Evolutionary conservation across 1,140 invertebrate genomes (phyloP).

Genomic region (Atta cephalotes): DNA sequence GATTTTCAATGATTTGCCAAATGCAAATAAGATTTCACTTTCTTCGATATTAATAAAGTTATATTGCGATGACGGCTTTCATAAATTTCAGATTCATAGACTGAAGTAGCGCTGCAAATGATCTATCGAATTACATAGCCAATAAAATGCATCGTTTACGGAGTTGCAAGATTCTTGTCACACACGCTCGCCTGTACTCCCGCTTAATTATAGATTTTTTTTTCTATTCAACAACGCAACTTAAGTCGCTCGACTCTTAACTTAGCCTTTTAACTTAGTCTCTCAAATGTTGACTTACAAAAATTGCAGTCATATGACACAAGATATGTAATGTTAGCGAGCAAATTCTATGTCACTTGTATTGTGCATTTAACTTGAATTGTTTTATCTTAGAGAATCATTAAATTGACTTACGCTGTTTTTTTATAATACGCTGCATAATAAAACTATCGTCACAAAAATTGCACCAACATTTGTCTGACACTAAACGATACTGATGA

Average conservation of each 20-base stretch:
- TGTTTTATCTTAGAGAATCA: not conserved
- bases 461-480: not conserved
- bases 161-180: conserved; percentile 34
- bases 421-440: not conserved
- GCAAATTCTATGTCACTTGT: conserved; percentile 3
- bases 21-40: conserved; percentile 43
- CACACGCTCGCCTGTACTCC: conserved; percentile 15
- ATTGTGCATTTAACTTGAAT: not conserved
- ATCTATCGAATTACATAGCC: conserved; percentile 34
- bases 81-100: conserved; percentile 42
- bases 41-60: conserved; percentile 11
- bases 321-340: not conserved
- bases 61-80: conserved; percentile 23
- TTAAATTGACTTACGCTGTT: conserved; percentile 1
- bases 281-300: conserved; percentile 26
- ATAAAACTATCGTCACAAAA: not conserved
- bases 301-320: conserved; percentile 30
- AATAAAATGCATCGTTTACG: conserved; percentile 24
- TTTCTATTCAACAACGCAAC: not conserved
- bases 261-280: conserved; percentile 26
- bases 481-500: no score
- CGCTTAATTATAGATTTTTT: conserved; percentile 19
- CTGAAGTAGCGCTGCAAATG: conserved; percentile 36
- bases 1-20: conserved; percentile 31
- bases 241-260: conserved; percentile 16